phyloP scores from a whole-genome alignment of 2,797 vertebrate genomes.

The Hippopotamyrus pictus region DNA sequence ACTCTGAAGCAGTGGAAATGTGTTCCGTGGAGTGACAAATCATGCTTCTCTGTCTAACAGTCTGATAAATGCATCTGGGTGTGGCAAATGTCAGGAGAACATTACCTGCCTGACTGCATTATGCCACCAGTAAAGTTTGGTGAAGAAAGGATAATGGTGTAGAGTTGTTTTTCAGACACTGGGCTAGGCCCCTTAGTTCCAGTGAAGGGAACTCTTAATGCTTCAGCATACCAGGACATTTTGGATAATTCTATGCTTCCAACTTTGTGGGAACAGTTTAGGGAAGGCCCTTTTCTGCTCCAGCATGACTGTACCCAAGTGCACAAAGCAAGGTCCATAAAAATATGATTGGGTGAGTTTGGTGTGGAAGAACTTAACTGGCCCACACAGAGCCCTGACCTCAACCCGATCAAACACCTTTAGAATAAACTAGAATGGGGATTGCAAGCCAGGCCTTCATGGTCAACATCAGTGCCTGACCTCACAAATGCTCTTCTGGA shows the following conservation, averaged over 20 bases:
- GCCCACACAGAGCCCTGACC: neutral
- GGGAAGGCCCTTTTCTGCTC: neutral
- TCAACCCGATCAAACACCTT: too few species aligned
- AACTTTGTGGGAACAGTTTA: neutral
- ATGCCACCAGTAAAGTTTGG: neutral
- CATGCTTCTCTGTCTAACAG: neutral
- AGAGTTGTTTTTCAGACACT: neutral
- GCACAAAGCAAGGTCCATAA: neutral
- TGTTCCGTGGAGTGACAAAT: neutral
- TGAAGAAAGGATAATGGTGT: neutral
- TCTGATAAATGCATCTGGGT: neutral
- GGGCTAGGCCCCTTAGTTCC: neutral
- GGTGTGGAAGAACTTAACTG: neutral
- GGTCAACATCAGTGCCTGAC: too few species aligned
- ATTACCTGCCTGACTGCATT: neutral
- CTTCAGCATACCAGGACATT: neutral
- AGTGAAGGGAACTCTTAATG: neutral
- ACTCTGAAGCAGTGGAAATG: neutral
- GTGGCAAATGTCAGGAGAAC: neutral
- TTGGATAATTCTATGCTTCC: neutral
- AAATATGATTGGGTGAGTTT: neutral
- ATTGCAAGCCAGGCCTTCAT: neutral
- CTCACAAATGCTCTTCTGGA: too few species aligned
- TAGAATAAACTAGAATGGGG: neutral
- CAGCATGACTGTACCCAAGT: neutral